Base-by-base conservation (phyloP, 2,113 vertebrate genomes). In the Anhinga rufa region DNA sequence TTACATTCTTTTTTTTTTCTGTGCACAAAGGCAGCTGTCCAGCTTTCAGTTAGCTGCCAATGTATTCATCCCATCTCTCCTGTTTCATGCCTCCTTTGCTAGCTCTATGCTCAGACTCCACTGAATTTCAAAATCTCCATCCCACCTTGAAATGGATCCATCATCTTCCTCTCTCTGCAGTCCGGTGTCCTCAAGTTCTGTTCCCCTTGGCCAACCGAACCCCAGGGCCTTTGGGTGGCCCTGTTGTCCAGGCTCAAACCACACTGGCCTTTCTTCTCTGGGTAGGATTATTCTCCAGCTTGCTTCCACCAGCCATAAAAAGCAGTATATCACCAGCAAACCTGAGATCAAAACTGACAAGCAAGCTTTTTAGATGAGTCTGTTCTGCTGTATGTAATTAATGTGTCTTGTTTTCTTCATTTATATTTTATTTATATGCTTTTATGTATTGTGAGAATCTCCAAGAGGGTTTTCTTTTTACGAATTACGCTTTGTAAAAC, bases 361-460 rank as follows among this genome's bases (percentile, higher is more conserved):
- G 90, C 76, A 80, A 88, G 94, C 92, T 72, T 97, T 96, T 97
- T 96, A 97, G 91, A 96, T 88, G 83, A 97, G 93, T 49, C 90
- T 95, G 80, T 96, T 97, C 94, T 93, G 81, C 89, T 97, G 88
- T 95, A 83, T 82, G 90, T 97, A 98, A 98, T 98, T 98, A 98
- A 96, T 42, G 71, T 96, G 97, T 90, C 97, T 97, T 97, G 96
- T 97, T 97, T 97, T 95, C 97, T 96, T 97, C 95, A 94, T 98
- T 97, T 97, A 98, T 98, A 97, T 98, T 98, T 98, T 96, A 98
- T 98, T 97, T 96, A 94, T 94, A 86, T 91, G 93, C 97, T 97
- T 97, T 97, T 97, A 97, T 95, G 91, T 95, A 95, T 92, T 95
- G 94, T 93, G 90, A 97, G 92, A 95, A 91, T 75, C 93, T 97